Percentiles rank a stretch among this genome's conserved stretches.
Evolutionary conservation across 2,113 vertebrate species (phyloP).

Genomic region (Apus apus): DNA sequence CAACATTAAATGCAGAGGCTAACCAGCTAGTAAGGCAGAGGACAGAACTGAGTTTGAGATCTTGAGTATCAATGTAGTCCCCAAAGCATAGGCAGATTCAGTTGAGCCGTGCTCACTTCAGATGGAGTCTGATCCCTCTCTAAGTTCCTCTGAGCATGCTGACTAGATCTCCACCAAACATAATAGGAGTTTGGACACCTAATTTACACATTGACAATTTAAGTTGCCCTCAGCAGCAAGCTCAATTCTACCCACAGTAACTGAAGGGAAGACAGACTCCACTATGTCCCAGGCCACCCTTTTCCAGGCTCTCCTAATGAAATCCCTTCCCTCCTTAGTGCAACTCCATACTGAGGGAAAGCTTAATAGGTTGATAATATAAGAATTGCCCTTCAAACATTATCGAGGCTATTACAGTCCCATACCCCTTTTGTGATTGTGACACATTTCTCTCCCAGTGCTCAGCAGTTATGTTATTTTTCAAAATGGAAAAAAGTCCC

Average conservation of each 20-base stretch:
- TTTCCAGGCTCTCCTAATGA: not conserved
- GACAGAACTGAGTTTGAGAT: not conserved
- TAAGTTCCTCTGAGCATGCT: accelerated
- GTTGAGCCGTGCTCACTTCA: not conserved
- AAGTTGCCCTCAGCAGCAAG: not conserved
- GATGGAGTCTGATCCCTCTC: not conserved
- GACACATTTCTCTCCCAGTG: not conserved
- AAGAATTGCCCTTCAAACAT: not conserved
- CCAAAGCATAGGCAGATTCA: not conserved
- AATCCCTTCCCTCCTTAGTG: not conserved
- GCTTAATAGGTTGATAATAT: not conserved
- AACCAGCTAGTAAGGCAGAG: not conserved
- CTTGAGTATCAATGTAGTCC: not conserved
- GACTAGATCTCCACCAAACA: not conserved
- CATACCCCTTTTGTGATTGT: not conserved
- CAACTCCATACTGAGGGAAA: not conserved
- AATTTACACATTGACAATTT: not conserved
- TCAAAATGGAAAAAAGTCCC: not conserved
- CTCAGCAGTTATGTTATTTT: not conserved
- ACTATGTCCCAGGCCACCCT: not conserved
- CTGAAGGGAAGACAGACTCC: not conserved
- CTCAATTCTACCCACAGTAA: not conserved
- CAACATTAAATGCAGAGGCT: not conserved
- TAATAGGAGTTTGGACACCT: not conserved
- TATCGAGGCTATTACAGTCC: not conserved